Percentiles rank a stretch among this genome's conserved stretches.
Evolutionary conservation across 1,140 invertebrate genomes (phyloP).

Genomic region (Drosophila auraria): DNA sequence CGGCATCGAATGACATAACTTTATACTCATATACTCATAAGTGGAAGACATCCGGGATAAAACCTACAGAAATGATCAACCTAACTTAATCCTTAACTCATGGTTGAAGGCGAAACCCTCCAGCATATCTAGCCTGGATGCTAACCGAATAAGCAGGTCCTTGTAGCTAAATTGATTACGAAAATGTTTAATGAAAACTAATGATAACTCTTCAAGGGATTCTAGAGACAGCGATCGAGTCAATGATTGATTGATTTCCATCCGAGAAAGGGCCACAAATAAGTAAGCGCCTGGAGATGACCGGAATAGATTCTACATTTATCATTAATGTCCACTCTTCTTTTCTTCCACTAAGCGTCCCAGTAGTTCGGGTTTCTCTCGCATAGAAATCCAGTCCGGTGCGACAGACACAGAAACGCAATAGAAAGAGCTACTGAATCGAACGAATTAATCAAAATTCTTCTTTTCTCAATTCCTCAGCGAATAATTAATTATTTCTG

Average conservation of each 20-base stretch:
- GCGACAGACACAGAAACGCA: conserved; percentile 27
- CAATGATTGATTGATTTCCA: conserved; percentile 47
- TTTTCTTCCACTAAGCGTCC: conserved; percentile 71
- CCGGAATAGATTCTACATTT: conserved; percentile 55
- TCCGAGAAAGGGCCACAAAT: conserved; percentile 23
- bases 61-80: neutral
- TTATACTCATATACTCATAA: too few relatives aligned
- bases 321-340: conserved; percentile 69
- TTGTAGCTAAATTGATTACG: conserved; percentile 25
- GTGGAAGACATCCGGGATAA: neutral
- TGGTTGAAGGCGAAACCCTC: neutral
- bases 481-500: conserved; percentile 58
- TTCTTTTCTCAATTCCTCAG: conserved; percentile 81
- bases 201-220: conserved; percentile 46
- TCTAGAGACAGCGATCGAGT: conserved; percentile 43
- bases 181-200: conserved; percentile 30
- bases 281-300: conserved; percentile 58
- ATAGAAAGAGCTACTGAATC: conserved; percentile 43
- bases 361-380: conserved; percentile 47
- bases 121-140: neutral
- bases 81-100: neutral
- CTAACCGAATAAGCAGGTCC: neutral
- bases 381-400: conserved; percentile 40
- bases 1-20: neutral
- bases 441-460: conserved; percentile 83